Percentiles rank a stretch among this genome's conserved stretches.
These are phyloP conservation scores for Nylanderia fulva DNA, from an alignment of 1,140 invertebrate species.

Conservation along the genomic window DNA sequence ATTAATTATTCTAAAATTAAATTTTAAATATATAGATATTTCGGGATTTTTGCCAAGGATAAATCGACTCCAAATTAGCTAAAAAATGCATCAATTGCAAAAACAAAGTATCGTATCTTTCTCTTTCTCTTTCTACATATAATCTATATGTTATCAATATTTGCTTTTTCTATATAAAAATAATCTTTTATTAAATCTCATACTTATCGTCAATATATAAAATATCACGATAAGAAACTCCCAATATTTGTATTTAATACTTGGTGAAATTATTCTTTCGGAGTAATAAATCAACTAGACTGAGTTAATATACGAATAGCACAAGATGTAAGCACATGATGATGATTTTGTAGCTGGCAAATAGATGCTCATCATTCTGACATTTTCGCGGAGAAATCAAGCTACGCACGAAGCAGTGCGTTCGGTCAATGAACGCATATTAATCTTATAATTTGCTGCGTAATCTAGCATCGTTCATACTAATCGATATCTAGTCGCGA, in stretches of 20 bases:
- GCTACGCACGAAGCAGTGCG: slow-evolving; percentile 3
- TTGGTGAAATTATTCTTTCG: slow-evolving; percentile 8
- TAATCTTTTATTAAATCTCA: no score
- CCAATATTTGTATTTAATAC: not conserved
- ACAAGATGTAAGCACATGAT: no score
- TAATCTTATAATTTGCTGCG: slow-evolving; percentile 53
- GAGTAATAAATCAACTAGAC: not conserved
- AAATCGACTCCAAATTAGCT: not conserved
- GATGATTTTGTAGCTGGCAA: slow-evolving; percentile 3
- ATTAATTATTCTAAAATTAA: slow-evolving; percentile 4
- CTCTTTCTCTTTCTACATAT: not conserved
- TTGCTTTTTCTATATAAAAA: no score
- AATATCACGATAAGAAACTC: not conserved
- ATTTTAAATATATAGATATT: not conserved
- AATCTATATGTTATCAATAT: no score
- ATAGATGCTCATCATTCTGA: slow-evolving; percentile 15
- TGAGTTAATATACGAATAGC: not conserved
- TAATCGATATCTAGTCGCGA: slow-evolving; percentile 31
- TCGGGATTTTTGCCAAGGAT: not conserved
- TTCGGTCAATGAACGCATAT: slow-evolving; percentile 49
- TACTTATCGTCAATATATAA: not conserved
- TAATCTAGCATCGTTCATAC: slow-evolving; percentile 49
- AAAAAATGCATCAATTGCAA: not conserved
- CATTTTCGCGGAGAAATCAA: slow-evolving; percentile 49
- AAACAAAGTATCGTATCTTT: not conserved